These are phyloP conservation scores for Chaenodraco wilsoni DNA, from an alignment of 2,797 vertebrate species.

Conservation along the genomic window DNA sequence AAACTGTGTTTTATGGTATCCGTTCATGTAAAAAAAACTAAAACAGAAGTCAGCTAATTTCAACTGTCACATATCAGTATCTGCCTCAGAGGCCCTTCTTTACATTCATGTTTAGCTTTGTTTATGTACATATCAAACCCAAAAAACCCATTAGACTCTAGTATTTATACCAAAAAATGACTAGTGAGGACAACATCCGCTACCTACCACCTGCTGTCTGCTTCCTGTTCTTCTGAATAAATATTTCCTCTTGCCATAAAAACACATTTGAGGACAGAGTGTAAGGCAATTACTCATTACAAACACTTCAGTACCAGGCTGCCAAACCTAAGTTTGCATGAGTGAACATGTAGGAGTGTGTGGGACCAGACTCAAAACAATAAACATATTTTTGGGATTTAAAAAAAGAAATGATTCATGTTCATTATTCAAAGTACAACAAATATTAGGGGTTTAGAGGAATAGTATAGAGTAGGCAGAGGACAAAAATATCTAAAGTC, in stretches of 20 bases:
- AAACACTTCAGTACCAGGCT: slow-evolving; percentile 23
- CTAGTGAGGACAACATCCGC: not conserved
- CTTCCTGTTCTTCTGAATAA: slow-evolving; percentile 26
- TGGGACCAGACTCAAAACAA: slow-evolving; percentile 25
- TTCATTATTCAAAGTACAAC: not conserved
- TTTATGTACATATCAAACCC: not conserved
- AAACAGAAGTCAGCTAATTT: not conserved
- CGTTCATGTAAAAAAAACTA: not conserved
- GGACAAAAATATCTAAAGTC: not conserved
- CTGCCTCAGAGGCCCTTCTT: not conserved
- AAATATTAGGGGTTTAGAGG: not conserved
- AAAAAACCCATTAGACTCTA: not conserved
- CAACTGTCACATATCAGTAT: not conserved
- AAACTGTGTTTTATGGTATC: not conserved
- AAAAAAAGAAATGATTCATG: not conserved
- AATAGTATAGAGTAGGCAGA: too few species aligned
- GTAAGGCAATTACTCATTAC: not conserved
- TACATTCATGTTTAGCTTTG: not conserved
- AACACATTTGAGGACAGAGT: slow-evolving; percentile 20
- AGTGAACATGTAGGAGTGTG: slow-evolving; percentile 48
- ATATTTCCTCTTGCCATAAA: slow-evolving; percentile 21
- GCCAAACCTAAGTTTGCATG: slow-evolving; percentile 46
- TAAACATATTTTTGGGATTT: slow-evolving; percentile 23
- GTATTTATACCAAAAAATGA: slow-evolving; percentile 14
- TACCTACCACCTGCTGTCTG: slow-evolving; percentile 1